phyloP scores from a whole-genome alignment of 2,113 vertebrate genomes.

The Bungarus multicinctus region DNA sequence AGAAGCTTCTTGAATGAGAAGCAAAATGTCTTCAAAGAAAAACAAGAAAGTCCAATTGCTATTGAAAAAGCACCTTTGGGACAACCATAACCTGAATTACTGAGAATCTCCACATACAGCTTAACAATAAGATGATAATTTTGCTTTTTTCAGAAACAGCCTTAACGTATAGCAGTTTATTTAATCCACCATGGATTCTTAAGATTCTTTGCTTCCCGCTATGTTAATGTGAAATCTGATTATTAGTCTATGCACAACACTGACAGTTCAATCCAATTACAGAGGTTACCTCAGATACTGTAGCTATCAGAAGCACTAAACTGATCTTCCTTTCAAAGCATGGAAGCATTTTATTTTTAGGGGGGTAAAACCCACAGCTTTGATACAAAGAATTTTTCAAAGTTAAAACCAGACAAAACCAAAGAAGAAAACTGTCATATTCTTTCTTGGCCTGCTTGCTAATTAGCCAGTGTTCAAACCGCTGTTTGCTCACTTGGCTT shows the following conservation, averaged over 20 bases:
- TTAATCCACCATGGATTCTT: background rate
- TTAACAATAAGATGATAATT: background rate
- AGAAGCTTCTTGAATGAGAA: no score
- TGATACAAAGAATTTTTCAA: slow-evolving; percentile 6
- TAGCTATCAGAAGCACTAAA: slow-evolving; percentile 25
- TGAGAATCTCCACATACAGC: no score
- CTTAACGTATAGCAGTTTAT: background rate
- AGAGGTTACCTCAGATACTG: slow-evolving; percentile 18
- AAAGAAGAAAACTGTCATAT: fast-evolving
- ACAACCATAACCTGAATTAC: no score
- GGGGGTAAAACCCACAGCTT: slow-evolving; percentile 3
- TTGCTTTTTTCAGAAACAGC: no score
- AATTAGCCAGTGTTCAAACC: slow-evolving; percentile 34
- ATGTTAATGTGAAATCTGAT: slow-evolving; percentile 46
- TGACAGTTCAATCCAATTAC: slow-evolving; percentile 36
- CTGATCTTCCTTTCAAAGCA: background rate
- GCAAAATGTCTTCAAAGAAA: no score
- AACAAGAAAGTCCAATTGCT: no score
- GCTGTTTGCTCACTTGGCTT: background rate
- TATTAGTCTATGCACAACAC: slow-evolving; percentile 22
- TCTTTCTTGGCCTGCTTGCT: slow-evolving; percentile 33
- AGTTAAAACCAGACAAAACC: slow-evolving; percentile 31
- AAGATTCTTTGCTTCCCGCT: background rate
- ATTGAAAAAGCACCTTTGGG: no score
- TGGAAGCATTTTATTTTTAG: slow-evolving; percentile 26